These are phyloP conservation scores for Pangasius krempfi DNA, from an alignment of 2,797 vertebrate species.

Conservation along the genomic window DNA sequence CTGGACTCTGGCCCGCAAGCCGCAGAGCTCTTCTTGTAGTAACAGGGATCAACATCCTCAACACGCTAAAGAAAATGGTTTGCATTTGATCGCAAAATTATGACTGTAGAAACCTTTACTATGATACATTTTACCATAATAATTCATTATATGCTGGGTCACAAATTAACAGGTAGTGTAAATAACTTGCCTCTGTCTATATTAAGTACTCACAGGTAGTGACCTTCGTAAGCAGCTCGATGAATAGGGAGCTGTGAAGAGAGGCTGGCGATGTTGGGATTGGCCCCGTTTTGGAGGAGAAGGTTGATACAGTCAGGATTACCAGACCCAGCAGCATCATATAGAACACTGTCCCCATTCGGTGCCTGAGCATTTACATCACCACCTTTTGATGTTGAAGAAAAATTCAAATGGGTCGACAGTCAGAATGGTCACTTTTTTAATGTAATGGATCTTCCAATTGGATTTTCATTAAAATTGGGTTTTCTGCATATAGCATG, in stretches of 20 bases:
- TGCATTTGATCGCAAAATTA: neutral
- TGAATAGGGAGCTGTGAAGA: constrained; percentile 85
- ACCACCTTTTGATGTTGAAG: constrained; percentile 70
- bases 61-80: constrained; percentile 67
- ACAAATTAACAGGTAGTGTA: neutral
- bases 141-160: neutral
- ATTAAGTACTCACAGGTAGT: constrained; percentile 83
- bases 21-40: constrained; percentile 80
- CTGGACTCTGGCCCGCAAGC: constrained; percentile 79
- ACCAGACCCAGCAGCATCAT: constrained; percentile 82
- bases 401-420: neutral
- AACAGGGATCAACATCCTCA: constrained; percentile 84
- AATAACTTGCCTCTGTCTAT: neutral
- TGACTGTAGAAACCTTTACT: neutral
- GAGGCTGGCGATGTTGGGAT: constrained; percentile 79
- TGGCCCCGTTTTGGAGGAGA: constrained; percentile 84
- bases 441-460: neutral
- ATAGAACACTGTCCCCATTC: constrained; percentile 79
- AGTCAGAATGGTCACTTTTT: neutral
- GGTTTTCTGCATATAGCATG: neutral
- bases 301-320: constrained; percentile 83
- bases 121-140: neutral
- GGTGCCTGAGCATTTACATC: constrained; percentile 81
- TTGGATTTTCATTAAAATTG: neutral
- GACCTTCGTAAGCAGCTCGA: constrained; percentile 82